Evolutionary conservation across 2,797 vertebrate genomes (phyloP).

Genomic region (Lophius americanus): DNA sequence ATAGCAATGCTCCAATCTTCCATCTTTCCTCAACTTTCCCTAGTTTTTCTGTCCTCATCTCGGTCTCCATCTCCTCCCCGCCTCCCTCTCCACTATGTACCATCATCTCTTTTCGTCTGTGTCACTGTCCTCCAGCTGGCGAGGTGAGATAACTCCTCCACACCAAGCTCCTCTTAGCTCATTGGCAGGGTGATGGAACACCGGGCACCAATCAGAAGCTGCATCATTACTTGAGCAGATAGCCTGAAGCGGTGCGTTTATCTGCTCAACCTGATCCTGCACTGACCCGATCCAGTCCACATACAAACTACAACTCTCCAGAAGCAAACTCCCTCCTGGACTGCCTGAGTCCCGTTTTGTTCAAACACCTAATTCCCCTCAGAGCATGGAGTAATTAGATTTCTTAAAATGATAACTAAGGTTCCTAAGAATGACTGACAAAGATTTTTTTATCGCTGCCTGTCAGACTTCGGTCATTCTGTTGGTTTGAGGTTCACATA

Average conservation of each 20-base stretch:
- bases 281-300: conserved; percentile 32
- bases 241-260: conserved; percentile 48
- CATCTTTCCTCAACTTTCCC: conserved; percentile 42
- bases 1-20: conserved; percentile 36
- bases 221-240: conserved; percentile 66
- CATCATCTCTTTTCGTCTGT: conserved; percentile 67
- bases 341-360: conserved; percentile 21
- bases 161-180: conserved; percentile 52
- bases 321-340: conserved; percentile 9
- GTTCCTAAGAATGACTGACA: no score
- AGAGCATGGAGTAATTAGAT: neutral
- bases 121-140: conserved; percentile 77
- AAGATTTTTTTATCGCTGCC: no score
- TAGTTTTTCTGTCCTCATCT: conserved; percentile 44
- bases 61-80: conserved; percentile 46
- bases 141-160: conserved; percentile 78
- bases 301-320: conserved; percentile 19
- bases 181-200: conserved; percentile 59
- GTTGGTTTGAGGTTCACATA: no score
- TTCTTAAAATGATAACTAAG: no score
- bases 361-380: conserved; percentile 23
- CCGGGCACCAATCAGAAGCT: conserved; percentile 58
- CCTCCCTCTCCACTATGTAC: conserved; percentile 43
- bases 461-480: no score
- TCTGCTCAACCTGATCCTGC: conserved; percentile 53